Base-by-base conservation (phyloP, 1,140 invertebrate genomes). In the Caerostris extrusa region DNA sequence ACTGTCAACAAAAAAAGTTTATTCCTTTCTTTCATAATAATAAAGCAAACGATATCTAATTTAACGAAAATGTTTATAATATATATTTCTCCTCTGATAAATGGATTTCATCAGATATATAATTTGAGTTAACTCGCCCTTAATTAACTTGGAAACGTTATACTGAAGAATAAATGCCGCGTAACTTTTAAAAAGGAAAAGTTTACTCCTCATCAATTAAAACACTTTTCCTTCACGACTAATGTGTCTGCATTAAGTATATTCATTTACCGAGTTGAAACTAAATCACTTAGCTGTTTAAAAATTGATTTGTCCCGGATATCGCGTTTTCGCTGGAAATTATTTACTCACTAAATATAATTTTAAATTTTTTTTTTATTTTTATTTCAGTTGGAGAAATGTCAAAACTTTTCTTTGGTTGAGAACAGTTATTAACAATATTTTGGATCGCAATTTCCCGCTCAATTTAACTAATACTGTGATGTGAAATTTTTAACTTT, bases 321-420 rank as follows among this genome's bases (percentile, higher is more conserved):
- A 34, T 77, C 8, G 12, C 8, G 69, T 77, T 34, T 12, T 12
- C 50, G 69, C 34, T 8, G 19, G 8, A 77, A 34, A 77, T 5
- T 34, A 34, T 34, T 34, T 34, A 34, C 34, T 34, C 34, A 34
- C 34, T 34, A 34, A 34, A 34, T 19, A 34, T 12, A 53, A 77
- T 77, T 34, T 77, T 50, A 34, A 5, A 50, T 77, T 77, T 77
- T 50, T 50, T 53, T 61, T 61, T 61, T 61, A 10, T n/a, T 86
- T 87, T 87, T 34, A 61, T 61, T 55, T 67, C n/a, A 19, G n/a
- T 55, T 85, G 57, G 57, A 88, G 86, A 88, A 88, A 53, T 61
- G 86, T 67, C 86, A 88, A 67, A 88, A 88, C 60, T 88, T 88
- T 58, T 88, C 57, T 34, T 88, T 88, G 67, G 60, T 88, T 88